Evolutionary conservation across 2,797 vertebrate genomes (phyloP).

Genomic region (Melanotaenia parkinsoni): DNA sequence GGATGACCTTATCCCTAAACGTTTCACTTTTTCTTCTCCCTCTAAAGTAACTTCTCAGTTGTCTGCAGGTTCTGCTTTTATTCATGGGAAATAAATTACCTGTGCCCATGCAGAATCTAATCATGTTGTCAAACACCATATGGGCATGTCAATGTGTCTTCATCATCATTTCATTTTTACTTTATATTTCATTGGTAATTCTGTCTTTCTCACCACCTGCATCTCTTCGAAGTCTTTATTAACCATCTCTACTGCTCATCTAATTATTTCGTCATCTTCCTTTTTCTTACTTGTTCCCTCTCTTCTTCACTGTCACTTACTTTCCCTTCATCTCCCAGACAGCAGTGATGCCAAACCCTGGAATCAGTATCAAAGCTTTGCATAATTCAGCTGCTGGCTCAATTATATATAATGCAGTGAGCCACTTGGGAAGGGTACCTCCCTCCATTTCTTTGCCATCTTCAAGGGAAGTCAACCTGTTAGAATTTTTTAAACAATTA

Average conservation of each 20-base stretch:
- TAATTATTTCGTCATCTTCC: neutral
- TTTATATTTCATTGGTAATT: neutral
- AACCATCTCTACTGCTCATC: slow-evolving; percentile 1
- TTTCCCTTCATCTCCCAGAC: slow-evolving; percentile 48
- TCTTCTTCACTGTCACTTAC: slow-evolving; percentile 13
- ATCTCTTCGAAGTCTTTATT: neutral
- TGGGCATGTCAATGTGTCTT: neutral
- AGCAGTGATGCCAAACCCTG: slow-evolving; percentile 66
- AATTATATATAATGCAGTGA: slow-evolving; percentile 77
- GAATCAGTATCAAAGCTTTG: slow-evolving; percentile 78
- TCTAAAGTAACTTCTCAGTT: slow-evolving; percentile 16
- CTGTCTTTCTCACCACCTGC: neutral
- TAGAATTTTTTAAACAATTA: neutral
- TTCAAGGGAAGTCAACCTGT: slow-evolving; percentile 20
- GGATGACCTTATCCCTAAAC: neutral
- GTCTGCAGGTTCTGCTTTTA: slow-evolving; percentile 12
- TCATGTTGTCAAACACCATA: slow-evolving; percentile 12
- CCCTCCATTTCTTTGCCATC: slow-evolving; percentile 1
- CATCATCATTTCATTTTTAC: slow-evolving; percentile 5
- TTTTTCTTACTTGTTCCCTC: slow-evolving; percentile 6
- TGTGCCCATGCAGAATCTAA: neutral
- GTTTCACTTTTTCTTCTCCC: slow-evolving; percentile 6
- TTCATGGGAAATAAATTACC: slow-evolving; percentile 1
- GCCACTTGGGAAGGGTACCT: slow-evolving; percentile 44
- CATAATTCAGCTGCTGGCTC: slow-evolving; percentile 78